Evolutionary conservation across 2,797 vertebrate species (phyloP), one percentile per base, ranked within the genome.

Genomic region (Lacerta viridis): DNA sequence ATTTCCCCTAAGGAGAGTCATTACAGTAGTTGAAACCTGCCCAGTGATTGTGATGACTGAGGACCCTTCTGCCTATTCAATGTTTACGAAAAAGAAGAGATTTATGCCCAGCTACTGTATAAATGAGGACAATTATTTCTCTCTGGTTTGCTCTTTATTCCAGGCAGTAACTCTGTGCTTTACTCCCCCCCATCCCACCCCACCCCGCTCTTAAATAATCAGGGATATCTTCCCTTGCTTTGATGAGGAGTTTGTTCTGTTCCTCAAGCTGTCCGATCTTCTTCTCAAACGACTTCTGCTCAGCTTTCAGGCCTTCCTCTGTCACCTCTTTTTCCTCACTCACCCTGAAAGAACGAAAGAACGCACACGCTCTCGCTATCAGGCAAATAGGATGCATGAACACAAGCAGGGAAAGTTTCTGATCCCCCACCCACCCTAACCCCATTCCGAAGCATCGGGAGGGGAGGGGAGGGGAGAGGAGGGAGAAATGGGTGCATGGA

Each of bases 171-270:
- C 80, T 93, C 86, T 55, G 25, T 85, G 36, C 71, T 85, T 2
- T 4, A 17, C 74, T 64, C 15, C 61, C 85, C 90, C 91, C 33
- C 33, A 33, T 2, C 33, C 33, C 33, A 33, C 33, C 33, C 33
- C 33, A 33, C 33, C 33, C 33, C 2, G 91, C 50, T 29, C n/a
- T 64, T 93, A 84, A 46, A 23, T 88, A 90, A 66, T 78, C 93
- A 98, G 99, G 98, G 98, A 99, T 99, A 99, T 98, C 97, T 97
- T 98, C 98, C 96, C 98, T 98, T 97, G 99, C 99, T 90, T 98
- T 96, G 88, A 98, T 94, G 94, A 99, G 99, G 87, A 98, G 91
- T 85, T 97, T 94, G 89, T 99, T 99, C 96, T 99, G 98, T 75
- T 99, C 96, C 95, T 99, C 99, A 94, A 99, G 96, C 83, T 98